Base-by-base conservation (phyloP, 2,888 invertebrate genomes). In the Apotomis turbidana region DNA sequence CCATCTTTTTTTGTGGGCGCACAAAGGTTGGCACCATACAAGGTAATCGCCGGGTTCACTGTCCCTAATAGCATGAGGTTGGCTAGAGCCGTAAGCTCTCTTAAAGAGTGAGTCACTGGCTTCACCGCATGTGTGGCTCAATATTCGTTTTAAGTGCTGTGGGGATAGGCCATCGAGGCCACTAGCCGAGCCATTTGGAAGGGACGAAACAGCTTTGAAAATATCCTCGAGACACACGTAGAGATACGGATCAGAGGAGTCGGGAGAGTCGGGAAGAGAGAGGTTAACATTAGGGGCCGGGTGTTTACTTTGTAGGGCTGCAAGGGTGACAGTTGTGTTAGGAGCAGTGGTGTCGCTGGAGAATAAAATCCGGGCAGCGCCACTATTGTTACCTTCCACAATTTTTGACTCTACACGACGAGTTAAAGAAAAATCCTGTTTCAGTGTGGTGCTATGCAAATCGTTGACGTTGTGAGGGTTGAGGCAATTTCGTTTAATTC, bases 361-460 rank as follows among this genome's bases (percentile, higher is more conserved):
- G 9, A 59, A 44, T 44, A 59, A 41, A 8, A 59, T 8, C 15
- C 44, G 41, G 3, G 59, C 59, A 3, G 59, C 44, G 1, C 13
- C 8, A n/a, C n/a, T 58, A 6, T 41, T 58, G n/a, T 58, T 58
- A 4, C 58, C 58, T 58, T 58, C 58, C 6, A 41, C 58, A 5
- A 41, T n/a, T 6, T 58, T 58, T 6, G 41, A 41, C n/a, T 58
- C 58, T n/a, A 58, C 38, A 1, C 3, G 5, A 6, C 41, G 58
- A 41, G 41, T 2, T 27, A 58, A 58, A 5, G 10, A 12, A 9
- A 58, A 38, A 38, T 38, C n/a, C 4, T 41, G 38, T 58, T 58
- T 58, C 4, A 41, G 5, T 0, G 58, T 3, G 4, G 58, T 12
- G 2, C 38, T 38, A 38, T 10, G 58, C 27, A 38, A n/a, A 12